Evolutionary conservation across 2,113 vertebrate genomes (phyloP).

Genomic region (Seriola dumerili): DNA sequence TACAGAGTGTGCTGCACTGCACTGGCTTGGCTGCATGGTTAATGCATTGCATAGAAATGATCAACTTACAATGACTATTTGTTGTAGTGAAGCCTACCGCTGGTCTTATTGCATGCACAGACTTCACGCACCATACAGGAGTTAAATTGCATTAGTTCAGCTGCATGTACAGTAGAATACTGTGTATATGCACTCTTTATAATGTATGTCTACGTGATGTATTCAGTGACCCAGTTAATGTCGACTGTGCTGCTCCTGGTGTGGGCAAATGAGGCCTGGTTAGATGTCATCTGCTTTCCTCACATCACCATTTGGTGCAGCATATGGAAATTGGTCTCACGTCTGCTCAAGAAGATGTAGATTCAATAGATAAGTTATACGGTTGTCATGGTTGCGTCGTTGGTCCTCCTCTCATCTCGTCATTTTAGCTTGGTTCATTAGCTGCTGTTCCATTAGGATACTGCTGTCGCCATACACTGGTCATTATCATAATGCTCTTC

Average conservation of each 20-base stretch:
- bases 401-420: conserved; percentile 69
- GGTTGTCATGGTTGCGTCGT: conserved; percentile 72
- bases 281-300: conserved; percentile 71
- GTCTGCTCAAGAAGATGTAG: conserved; percentile 64
- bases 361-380: conserved; percentile 63
- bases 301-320: conserved; percentile 73
- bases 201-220: conserved; percentile 57
- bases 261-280: conserved; percentile 78
- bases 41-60: conserved; percentile 72
- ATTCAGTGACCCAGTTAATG: conserved; percentile 60
- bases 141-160: conserved; percentile 55
- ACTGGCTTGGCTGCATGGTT: conserved; percentile 86
- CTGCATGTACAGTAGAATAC: conserved; percentile 75
- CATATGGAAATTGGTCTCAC: conserved; percentile 71
- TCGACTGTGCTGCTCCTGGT: conserved; percentile 77
- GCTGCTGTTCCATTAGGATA: conserved; percentile 59
- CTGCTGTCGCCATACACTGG: conserved; percentile 40
- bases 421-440: conserved; percentile 68
- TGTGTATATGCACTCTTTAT: conserved; percentile 65
- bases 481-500: conserved; percentile 63
- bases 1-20: conserved; percentile 80
- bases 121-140: conserved; percentile 45
- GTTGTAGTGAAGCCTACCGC: conserved; percentile 55
- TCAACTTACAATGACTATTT: conserved; percentile 51
- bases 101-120: conserved; percentile 73